Conservation (phyloP, 2,888 invertebrate species). For the Leptinotarsa peninsularis region DNA sequence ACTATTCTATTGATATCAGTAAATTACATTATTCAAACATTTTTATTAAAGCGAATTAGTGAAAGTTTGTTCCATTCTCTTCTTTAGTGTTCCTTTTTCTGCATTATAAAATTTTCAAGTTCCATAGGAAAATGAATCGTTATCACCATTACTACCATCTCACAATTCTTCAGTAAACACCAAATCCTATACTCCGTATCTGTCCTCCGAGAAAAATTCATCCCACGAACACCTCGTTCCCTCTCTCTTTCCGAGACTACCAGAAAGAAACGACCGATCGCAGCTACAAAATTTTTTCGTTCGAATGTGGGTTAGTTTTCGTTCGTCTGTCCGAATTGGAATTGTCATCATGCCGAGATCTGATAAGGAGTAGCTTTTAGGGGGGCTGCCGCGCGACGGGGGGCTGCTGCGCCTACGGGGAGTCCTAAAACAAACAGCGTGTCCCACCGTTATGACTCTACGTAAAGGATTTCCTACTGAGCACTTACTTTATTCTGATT, state of each 20-base stretch:
- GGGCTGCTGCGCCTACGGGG: conserved; percentile 58
- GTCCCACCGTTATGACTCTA: conserved; percentile 62
- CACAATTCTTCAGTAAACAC: too few relatives aligned
- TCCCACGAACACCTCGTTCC: too few relatives aligned
- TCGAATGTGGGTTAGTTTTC: conserved; percentile 20
- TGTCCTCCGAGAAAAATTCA: not conserved
- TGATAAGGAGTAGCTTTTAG: conserved; percentile 66
- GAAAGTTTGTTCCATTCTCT: too few relatives aligned
- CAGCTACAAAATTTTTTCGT: conserved; percentile 1
- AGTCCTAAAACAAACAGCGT: conserved; percentile 66
- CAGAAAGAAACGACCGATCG: conserved; percentile 1
- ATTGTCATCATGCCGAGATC: conserved; percentile 67
- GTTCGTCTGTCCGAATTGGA: conserved; percentile 59
- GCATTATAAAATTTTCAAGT: too few relatives aligned
- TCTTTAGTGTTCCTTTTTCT: too few relatives aligned
- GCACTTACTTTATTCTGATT: conserved; percentile 50
- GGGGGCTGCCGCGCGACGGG: conserved; percentile 58
- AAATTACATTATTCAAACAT: too few relatives aligned
- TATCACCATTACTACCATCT: too few relatives aligned
- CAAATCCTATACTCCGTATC: conserved; percentile 1
- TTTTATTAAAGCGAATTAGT: too few relatives aligned
- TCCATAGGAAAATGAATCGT: too few relatives aligned
- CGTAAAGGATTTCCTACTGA: conserved; percentile 64
- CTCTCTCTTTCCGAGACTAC: not conserved
- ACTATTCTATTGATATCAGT: too few relatives aligned